Evolutionary conservation across 2,888 invertebrate species (phyloP), one percentile per base, ranked within the genome.

Genomic region (Carpatolechia fugitivella): DNA sequence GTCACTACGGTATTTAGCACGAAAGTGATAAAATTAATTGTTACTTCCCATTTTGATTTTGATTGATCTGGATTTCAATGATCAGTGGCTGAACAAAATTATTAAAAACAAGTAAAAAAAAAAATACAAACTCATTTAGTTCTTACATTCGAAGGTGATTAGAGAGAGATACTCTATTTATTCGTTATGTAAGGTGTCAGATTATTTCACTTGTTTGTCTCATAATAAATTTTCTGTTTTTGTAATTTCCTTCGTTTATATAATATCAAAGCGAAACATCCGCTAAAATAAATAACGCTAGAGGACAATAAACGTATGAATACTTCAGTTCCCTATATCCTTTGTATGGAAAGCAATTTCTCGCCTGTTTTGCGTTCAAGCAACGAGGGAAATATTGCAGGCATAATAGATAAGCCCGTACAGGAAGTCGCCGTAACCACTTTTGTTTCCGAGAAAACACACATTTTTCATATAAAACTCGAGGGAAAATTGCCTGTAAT

Each of bases 321-420:
- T 70, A 77, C 73, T 78, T 71, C 66, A 70, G 65, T 56, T 65
- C 60, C 59, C 69, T 64, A 55, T 65, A 75, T 70, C 67, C 73
- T 80, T 75, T 78, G 74, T 77, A 80, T 75, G 72, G 78, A 74
- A 82, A 79, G 78, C 84, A 81, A 84, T 85, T 85, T 86, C 80
- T 77, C 83, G 83, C 79, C 80, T 79, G 82, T 80, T 83, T 86
- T 83, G 83, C 80, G 66, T 75, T 82, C 70, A 80, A 79, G 76
- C 74, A 73, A 70, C 78, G 68, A 69, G 74, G 78, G 75, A 78
- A 80, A 80, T 81, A 80, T 74, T 78, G 76, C 75, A 71, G 63
- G 79, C 76, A 78, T 82, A 82, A 79, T 78, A 81, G 81, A 82
- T 81, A 82, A 82, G 78, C 74, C 67, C 76, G 74, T 73, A 75